These are phyloP conservation scores for Sporophila hypoxantha DNA, from an alignment of 2,113 vertebrate genomes.

Conservation along the genomic window DNA sequence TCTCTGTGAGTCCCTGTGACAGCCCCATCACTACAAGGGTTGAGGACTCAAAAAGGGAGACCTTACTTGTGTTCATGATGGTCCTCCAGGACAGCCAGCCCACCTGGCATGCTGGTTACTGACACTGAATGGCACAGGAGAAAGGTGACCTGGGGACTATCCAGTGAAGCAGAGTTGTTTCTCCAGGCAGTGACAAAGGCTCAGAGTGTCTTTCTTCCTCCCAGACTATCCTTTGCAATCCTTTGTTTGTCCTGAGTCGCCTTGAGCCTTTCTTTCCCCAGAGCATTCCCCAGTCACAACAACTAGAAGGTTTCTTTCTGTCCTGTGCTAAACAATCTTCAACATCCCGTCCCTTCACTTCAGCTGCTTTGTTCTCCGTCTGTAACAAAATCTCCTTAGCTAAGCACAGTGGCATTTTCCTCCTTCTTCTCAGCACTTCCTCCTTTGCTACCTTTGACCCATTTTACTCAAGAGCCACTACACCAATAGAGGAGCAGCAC, in stretches of 20 bases:
- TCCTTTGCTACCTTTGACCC: not conserved
- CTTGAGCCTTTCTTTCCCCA: not conserved
- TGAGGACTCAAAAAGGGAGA: not conserved
- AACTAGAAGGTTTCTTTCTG: slow-evolving; percentile 5
- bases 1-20: not conserved
- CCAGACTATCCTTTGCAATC: not conserved
- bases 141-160: not conserved
- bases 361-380: not conserved
- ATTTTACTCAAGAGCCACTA: not conserved
- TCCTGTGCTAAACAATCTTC: not conserved
- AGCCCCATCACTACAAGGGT: not conserved
- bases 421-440: slow-evolving; percentile 14
- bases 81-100: not conserved
- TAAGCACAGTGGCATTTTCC: not conserved
- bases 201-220: not conserved
- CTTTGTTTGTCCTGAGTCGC: not conserved
- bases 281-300: not conserved
- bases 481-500: not conserved
- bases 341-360: slow-evolving; percentile 8
- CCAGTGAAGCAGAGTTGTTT: not conserved
- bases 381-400: slow-evolving; percentile 7
- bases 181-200: not conserved
- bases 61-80: not conserved
- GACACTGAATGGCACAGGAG: not conserved
- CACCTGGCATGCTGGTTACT: fast-evolving